Evolutionary conservation across 2,888 invertebrate genomes (phyloP).

Genomic region (Petrolisthes cinctipes): DNA sequence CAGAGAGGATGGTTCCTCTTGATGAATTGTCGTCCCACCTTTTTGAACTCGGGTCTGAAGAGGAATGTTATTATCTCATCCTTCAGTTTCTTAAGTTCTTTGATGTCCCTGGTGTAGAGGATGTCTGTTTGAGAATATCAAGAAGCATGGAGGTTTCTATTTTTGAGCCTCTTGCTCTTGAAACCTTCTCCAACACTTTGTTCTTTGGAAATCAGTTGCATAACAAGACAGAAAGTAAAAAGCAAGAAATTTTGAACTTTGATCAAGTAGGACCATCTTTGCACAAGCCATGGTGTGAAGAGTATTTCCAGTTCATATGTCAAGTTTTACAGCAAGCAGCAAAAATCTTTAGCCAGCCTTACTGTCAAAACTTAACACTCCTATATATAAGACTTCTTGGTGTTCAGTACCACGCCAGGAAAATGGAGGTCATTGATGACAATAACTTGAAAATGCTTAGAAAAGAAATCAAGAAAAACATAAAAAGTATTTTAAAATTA

Average conservation of each 20-base stretch:
- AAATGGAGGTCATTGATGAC: not conserved
- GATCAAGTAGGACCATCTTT: conserved; percentile 50
- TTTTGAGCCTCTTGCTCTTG: conserved; percentile 35
- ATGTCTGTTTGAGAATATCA: not conserved
- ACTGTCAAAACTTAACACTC: conserved; percentile 21
- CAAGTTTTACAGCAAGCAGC: conserved; percentile 40
- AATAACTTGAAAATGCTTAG: conserved; percentile 8
- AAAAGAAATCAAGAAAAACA: conserved; percentile 54
- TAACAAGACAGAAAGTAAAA: not conserved
- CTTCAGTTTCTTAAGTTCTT: conserved; percentile 67
- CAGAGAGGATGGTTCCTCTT: conserved; percentile 70
- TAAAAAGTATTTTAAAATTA: conserved; percentile 52
- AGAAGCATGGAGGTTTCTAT: not conserved
- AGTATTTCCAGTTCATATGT: conserved; percentile 48
- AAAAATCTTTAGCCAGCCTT: conserved; percentile 15
- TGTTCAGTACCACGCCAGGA: conserved; percentile 31
- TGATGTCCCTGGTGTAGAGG: conserved; percentile 64
- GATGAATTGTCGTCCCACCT: conserved; percentile 68
- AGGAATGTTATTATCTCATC: conserved; percentile 66
- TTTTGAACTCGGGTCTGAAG: conserved; percentile 28
- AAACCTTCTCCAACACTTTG: conserved; percentile 29
- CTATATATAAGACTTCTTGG: conserved; percentile 37
- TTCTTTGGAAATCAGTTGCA: conserved; percentile 37
- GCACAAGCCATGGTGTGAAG: conserved; percentile 28
- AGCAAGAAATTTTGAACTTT: conserved; percentile 39